Evolutionary conservation across 2,113 vertebrate species (phyloP).

Genomic region (Spea multiplicata): DNA sequence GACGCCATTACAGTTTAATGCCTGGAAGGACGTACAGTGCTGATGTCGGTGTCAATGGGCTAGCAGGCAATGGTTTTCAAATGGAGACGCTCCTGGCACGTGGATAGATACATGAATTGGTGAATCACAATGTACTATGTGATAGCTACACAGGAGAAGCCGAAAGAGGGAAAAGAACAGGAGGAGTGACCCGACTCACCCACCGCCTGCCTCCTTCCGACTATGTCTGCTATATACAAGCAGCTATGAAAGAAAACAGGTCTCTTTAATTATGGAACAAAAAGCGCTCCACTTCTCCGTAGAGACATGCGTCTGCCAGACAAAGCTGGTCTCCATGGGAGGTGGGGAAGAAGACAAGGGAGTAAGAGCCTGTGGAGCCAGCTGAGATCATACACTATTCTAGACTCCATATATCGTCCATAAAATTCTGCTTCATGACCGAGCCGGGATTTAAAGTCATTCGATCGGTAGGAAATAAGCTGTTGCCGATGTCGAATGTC

Average conservation of each 20-base stretch:
- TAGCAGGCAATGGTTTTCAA: too few species aligned
- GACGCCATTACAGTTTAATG: too few species aligned
- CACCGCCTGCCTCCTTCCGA: background rate
- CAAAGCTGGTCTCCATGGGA: conserved; percentile 26
- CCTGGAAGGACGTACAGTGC: too few species aligned
- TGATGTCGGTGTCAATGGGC: too few species aligned
- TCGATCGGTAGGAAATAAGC: too few species aligned
- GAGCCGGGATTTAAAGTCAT: too few species aligned
- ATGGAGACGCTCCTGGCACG: too few species aligned
- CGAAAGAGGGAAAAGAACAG: background rate
- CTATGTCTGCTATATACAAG: conserved; percentile 20
- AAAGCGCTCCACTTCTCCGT: conserved; percentile 14
- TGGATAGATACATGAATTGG: too few species aligned
- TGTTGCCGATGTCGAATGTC: too few species aligned
- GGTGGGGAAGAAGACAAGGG: conserved; percentile 3
- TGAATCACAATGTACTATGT: too few species aligned
- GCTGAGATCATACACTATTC: conserved; percentile 32
- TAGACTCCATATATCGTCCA: background rate
- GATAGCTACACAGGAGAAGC: background rate
- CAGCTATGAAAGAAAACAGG: conserved; percentile 28
- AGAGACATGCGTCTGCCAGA: conserved; percentile 33
- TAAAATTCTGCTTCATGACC: background rate
- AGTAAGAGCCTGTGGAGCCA: conserved; percentile 19
- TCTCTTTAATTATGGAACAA: conserved; percentile 42
- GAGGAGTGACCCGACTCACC: background rate